Conservation (phyloP, 1,140 invertebrate species). For the Aleiodes sp. region DNA sequence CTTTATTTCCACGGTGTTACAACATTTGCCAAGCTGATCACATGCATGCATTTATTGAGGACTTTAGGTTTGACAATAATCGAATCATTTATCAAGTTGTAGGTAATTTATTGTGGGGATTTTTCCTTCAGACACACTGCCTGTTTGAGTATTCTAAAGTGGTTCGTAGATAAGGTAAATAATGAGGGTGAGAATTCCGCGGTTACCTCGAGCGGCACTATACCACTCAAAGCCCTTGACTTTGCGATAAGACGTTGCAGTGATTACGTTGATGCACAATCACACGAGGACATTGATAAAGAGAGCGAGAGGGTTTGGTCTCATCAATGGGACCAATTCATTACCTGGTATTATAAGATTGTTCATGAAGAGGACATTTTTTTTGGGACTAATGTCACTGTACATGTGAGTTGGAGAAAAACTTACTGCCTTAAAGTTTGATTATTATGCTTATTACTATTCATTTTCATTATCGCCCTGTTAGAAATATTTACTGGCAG, state of each 20-base stretch:
- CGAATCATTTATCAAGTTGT: not conserved
- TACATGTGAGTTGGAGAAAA: slow-evolving; percentile 62
- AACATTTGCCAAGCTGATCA: slow-evolving; percentile 88
- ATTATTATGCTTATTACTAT: too few species aligned
- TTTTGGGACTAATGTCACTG: slow-evolving; percentile 44
- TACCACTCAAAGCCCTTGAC: slow-evolving; percentile 78
- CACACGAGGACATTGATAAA: slow-evolving; percentile 88
- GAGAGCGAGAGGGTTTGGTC: slow-evolving; percentile 78
- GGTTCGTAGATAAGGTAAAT: slow-evolving; percentile 72
- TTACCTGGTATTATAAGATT: slow-evolving; percentile 66
- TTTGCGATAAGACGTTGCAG: slow-evolving; percentile 81
- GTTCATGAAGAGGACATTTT: slow-evolving; percentile 53
- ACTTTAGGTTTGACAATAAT: slow-evolving; percentile 70
- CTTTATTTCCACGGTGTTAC: slow-evolving; percentile 88
- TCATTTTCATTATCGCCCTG: not conserved
- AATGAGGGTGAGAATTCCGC: slow-evolving; percentile 68
- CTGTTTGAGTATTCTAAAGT: slow-evolving; percentile 84
- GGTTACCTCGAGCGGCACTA: slow-evolving; percentile 70
- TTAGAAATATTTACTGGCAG: slow-evolving; percentile 63
- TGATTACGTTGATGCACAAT: slow-evolving; percentile 78
- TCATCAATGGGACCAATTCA: slow-evolving; percentile 88
- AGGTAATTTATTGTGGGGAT: not conserved
- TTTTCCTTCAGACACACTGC: slow-evolving; percentile 75
- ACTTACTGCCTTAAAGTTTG: too few species aligned
- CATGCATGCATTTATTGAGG: slow-evolving; percentile 86